Evolutionary conservation across 2,797 vertebrate species (phyloP).

Genomic region (Sebastes vulpes): DNA sequence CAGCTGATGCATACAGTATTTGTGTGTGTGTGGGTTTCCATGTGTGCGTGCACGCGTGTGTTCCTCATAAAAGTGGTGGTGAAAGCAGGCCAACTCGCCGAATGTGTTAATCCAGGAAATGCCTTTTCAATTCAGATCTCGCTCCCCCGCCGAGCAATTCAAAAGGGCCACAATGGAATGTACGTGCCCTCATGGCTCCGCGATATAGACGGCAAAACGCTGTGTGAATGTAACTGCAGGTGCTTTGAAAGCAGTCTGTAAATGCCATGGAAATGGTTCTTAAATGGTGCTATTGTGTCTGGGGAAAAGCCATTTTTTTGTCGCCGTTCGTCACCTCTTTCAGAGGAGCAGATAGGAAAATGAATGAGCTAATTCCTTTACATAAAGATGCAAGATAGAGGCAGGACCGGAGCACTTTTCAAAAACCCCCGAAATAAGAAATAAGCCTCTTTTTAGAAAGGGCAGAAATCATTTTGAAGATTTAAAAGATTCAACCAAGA

Average conservation of each 20-base stretch:
- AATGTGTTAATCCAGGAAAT: slow-evolving; percentile 33
- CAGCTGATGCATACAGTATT: neutral
- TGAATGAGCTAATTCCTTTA: slow-evolving; percentile 27
- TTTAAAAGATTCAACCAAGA: neutral
- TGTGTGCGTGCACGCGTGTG: neutral
- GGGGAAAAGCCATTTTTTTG: slow-evolving; percentile 26
- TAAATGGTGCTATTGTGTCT: slow-evolving; percentile 33
- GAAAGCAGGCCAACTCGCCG: slow-evolving; percentile 1
- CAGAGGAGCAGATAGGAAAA: slow-evolving; percentile 4
- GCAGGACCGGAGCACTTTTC: neutral
- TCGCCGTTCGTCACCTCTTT: slow-evolving; percentile 16
- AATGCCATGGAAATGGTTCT: slow-evolving; percentile 23
- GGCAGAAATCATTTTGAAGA: neutral
- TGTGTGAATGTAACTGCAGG: slow-evolving; percentile 34
- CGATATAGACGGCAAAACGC: slow-evolving; percentile 34
- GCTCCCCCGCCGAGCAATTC: slow-evolving; percentile 49
- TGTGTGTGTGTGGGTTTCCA: neutral
- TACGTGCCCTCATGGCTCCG: neutral
- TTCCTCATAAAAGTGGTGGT: neutral
- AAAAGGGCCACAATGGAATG: slow-evolving; percentile 42
- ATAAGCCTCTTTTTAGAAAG: neutral
- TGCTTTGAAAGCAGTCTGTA: slow-evolving; percentile 40
- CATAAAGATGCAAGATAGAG: slow-evolving; percentile 1
- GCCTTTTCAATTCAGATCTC: slow-evolving; percentile 34
- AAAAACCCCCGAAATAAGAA: neutral